Evolutionary conservation across 2,888 invertebrate species (phyloP), one percentile per base, ranked within the genome.

Genomic region (Lithophane ornitopus): DNA sequence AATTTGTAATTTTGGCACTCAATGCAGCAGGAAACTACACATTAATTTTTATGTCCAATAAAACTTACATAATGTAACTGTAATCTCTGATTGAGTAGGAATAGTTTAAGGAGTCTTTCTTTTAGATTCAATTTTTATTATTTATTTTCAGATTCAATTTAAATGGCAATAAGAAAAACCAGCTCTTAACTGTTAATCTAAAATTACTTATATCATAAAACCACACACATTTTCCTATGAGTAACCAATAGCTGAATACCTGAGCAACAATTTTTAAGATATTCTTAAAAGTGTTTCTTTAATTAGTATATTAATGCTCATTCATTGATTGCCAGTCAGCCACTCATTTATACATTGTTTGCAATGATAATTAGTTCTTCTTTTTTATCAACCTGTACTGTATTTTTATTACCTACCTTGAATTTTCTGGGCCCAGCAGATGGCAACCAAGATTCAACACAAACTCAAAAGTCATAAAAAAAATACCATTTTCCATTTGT

Each of bases 21-120:
- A 49, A 39, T 67, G 14, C 49, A 65, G 52, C 58, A 22, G 28
- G 54, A 69, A 34, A 71, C 19, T 19, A 56, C 19, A 59, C 67
- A 74, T 78, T 67, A 78, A 70, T 63, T 73, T 73, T 49, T 58
- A 70, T 70, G n/a, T 28, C 52, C n/a, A 70, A 52, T 52, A 65
- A 26, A 56, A 49, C 28, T 66, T 19, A 58, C 12, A 52, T 59
- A 16, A 3, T 16, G 14, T 44, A 74, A 81, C 80, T 65, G 54
- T 72, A 39, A 69, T 58, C 22, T 28, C 2, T 49, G 11, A 39
- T 54, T 52, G 26, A 46, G 26, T 34, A 9, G 7, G 9, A 68
- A 44, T 16, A 41, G 19, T 46, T 41, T 41, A 52, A n/a, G 3
- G 16, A 49, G 1, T 52, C 46, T n/a, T 54, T 54, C 11, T n/a